Conservation (phyloP, 1,140 invertebrate species). For the Fopius arisanus region DNA sequence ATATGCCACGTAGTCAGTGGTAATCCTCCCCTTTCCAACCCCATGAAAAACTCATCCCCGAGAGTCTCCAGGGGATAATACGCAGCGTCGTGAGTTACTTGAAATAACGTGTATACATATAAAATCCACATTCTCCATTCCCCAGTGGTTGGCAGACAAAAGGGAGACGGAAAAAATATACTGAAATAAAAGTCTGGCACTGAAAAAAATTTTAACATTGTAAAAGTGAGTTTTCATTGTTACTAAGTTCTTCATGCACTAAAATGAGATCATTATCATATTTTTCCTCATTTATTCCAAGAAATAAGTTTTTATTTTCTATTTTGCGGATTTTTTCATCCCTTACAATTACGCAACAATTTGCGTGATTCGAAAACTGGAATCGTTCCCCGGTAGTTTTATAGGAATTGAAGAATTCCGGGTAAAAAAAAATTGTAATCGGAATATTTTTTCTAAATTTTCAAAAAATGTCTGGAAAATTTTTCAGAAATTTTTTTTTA, state of each 20-base stretch:
- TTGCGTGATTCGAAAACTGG: no score
- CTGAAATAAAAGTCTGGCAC: slow-evolving; percentile 38
- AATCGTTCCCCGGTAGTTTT: no score
- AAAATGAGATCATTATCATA: no score
- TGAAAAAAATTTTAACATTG: slow-evolving; percentile 27
- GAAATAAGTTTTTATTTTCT: neutral
- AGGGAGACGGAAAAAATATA: neutral
- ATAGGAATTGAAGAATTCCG: no score
- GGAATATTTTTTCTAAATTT: no score
- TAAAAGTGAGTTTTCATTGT: neutral
- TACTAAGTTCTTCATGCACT: neutral
- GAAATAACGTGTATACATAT: slow-evolving; percentile 11
- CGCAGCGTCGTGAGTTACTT: neutral
- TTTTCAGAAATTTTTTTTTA: no score
- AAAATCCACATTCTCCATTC: neutral
- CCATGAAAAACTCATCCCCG: slow-evolving; percentile 32
- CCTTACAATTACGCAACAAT: no score
- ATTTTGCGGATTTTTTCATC: no score
- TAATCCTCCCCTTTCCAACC: slow-evolving; percentile 33
- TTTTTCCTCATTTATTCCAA: neutral
- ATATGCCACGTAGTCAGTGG: slow-evolving; percentile 37
- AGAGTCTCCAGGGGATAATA: slow-evolving; percentile 32
- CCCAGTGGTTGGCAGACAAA: neutral
- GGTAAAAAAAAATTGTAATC: no score
- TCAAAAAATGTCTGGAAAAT: no score